phyloP scores from a whole-genome alignment of 2,888 invertebrate species.

The Pteria penguin region DNA sequence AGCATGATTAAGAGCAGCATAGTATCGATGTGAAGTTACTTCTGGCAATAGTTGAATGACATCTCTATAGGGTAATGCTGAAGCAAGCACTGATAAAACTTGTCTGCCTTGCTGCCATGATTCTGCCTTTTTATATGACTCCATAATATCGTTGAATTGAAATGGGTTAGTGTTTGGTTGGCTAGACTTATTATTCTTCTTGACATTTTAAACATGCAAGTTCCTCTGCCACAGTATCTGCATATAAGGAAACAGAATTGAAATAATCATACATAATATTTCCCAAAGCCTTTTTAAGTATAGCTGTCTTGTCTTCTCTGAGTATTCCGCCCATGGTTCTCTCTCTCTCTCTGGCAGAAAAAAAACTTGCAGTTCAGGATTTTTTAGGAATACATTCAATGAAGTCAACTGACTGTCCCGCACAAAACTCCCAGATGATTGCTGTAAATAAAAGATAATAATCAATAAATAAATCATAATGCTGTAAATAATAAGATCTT shows the following conservation, averaged over 20 bases:
- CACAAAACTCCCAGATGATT: slow-evolving; percentile 2
- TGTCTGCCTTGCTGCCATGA: slow-evolving; percentile 1
- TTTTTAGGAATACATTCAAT: slow-evolving; percentile 1
- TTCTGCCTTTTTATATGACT: slow-evolving; percentile 1
- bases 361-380: neutral
- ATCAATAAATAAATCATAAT: no score
- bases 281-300: neutral
- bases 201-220: no score
- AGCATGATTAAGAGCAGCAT: neutral
- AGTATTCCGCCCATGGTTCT: neutral
- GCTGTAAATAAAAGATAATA: no score
- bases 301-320: neutral
- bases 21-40: neutral
- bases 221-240: no score
- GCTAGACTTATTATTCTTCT: no score
- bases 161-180: no score
- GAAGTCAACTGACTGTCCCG: neutral
- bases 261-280: neutral
- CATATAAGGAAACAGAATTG: neutral
- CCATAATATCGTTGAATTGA: no score
- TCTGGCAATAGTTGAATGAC: slow-evolving; percentile 1
- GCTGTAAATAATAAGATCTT: no score
- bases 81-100: neutral
- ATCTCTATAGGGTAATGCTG: no score
- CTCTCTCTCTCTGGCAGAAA: neutral